Evolutionary conservation across 2,888 invertebrate species (phyloP).

Genomic region (Lymantria dispar): DNA sequence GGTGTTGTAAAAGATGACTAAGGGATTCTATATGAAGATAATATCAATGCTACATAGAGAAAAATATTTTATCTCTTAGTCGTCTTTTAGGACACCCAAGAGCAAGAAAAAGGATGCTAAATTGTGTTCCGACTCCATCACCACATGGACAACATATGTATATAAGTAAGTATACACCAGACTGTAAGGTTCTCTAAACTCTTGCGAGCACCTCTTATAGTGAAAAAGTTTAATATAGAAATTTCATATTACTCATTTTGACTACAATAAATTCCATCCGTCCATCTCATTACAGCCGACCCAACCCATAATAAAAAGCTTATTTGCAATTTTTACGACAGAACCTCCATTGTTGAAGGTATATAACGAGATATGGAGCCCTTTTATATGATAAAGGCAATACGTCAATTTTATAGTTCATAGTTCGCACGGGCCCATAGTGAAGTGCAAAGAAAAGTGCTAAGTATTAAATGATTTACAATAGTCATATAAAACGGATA

Average conservation of each 20-base stretch:
- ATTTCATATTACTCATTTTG: slow-evolving; percentile 32
- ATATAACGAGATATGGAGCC: slow-evolving; percentile 62
- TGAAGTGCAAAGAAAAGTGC: slow-evolving; percentile 50
- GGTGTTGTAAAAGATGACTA: no score
- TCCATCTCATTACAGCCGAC: slow-evolving; percentile 57
- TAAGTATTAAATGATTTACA: slow-evolving; percentile 75
- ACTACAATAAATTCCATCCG: slow-evolving; percentile 31
- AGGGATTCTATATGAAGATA: no score
- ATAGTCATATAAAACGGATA: slow-evolving; percentile 72
- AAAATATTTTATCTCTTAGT: no score
- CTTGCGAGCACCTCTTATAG: not conserved
- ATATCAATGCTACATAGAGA: no score
- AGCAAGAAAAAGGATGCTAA: no score
- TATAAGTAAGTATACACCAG: not conserved
- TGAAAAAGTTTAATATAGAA: slow-evolving; percentile 24
- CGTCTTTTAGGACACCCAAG: no score
- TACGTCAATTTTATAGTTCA: slow-evolving; percentile 80
- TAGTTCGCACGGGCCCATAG: slow-evolving; percentile 63
- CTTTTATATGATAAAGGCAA: slow-evolving; percentile 67
- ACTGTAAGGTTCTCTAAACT: not conserved
- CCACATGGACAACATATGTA: no score
- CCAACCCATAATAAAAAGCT: slow-evolving; percentile 56
- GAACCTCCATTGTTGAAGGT: slow-evolving; percentile 56
- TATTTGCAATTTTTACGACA: slow-evolving; percentile 77
- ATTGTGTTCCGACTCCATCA: no score